phyloP scores from a whole-genome alignment of 1,140 invertebrate species.

The Penaeus indicus region DNA sequence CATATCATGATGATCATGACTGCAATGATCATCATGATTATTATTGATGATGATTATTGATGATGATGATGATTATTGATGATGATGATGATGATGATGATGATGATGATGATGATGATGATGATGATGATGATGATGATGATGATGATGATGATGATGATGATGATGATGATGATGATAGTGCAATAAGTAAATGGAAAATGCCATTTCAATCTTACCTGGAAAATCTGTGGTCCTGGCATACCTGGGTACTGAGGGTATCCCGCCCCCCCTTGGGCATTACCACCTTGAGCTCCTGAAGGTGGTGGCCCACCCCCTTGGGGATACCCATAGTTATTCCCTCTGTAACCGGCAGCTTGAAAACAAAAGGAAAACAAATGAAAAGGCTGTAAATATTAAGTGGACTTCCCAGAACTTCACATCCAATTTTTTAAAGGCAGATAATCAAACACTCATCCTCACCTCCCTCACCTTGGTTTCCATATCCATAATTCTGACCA shows the following conservation, averaged over 20 bases:
- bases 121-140: too few relatives aligned
- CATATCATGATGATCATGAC: too few relatives aligned
- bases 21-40: too few relatives aligned
- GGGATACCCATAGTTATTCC: conserved; percentile 29
- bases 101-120: too few relatives aligned
- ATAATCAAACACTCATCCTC: background rate
- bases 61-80: too few relatives aligned
- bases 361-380: background rate
- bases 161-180: too few relatives aligned
- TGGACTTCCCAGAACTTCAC: background rate
- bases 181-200: background rate
- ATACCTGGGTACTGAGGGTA: conserved; percentile 11
- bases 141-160: too few relatives aligned
- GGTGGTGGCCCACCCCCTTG: background rate
- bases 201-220: conserved; percentile 6
- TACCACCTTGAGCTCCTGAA: background rate
- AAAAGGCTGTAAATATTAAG: background rate
- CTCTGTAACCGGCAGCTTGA: background rate
- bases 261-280: background rate
- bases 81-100: too few relatives aligned
- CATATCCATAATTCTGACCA: conserved; percentile 56
- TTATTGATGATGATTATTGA: too few relatives aligned
- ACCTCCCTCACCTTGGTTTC: conserved; percentile 49
- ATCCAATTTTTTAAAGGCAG: background rate
- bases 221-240: conserved; percentile 52